phyloP scores from a whole-genome alignment of 2,113 vertebrate genomes.

The Turdus rufiventris region DNA sequence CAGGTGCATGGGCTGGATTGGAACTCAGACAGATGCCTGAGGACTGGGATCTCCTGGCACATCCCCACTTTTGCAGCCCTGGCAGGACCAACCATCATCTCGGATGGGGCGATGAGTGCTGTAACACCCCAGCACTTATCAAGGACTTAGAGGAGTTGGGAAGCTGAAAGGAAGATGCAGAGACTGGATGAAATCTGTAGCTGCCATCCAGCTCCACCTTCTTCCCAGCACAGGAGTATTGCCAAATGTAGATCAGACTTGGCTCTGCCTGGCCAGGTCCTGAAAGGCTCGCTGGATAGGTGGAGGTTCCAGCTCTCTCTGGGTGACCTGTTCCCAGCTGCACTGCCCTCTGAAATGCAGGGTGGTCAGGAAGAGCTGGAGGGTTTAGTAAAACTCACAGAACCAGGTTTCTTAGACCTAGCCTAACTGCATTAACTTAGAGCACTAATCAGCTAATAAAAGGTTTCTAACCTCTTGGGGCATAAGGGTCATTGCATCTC shows the following conservation, averaged over 20 bases:
- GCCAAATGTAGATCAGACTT: neutral
- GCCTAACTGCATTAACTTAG: neutral
- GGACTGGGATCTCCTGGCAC: neutral
- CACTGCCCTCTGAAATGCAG: neutral
- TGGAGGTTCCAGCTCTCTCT: neutral
- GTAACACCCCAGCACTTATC: neutral
- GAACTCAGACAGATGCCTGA: neutral
- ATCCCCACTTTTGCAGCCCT: neutral
- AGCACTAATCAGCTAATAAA: neutral
- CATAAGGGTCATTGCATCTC: neutral
- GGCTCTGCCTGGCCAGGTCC: neutral
- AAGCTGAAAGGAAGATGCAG: neutral
- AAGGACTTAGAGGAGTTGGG: accelerated
- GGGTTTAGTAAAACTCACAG: neutral
- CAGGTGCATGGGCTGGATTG: neutral
- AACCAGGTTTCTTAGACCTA: neutral
- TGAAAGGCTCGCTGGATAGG: neutral
- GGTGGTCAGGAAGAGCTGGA: neutral
- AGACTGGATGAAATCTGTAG: neutral
- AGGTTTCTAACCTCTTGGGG: neutral
- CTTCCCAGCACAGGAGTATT: neutral
- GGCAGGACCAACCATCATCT: neutral
- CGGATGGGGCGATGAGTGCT: accelerated
- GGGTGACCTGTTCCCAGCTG: neutral
- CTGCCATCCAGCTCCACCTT: neutral